Conservation (phyloP, 2,113 vertebrate species). For the Onychostruthus taczanowskii region DNA sequence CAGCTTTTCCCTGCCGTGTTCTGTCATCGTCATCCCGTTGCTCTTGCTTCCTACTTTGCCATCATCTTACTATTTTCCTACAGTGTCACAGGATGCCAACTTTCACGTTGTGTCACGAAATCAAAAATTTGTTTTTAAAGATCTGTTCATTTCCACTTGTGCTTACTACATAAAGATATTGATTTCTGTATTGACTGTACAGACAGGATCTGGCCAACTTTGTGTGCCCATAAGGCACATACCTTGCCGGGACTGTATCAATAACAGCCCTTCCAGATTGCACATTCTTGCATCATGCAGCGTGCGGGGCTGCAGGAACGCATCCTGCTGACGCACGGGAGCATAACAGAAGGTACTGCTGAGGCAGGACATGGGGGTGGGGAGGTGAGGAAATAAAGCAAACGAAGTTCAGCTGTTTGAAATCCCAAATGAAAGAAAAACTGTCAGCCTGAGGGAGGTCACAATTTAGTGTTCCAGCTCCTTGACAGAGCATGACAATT, state of each 20-base stretch:
- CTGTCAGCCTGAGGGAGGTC: background rate
- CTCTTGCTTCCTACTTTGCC: background rate
- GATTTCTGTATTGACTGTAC: background rate
- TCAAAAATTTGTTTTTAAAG: background rate
- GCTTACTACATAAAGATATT: background rate
- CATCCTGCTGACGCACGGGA: background rate
- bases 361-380: background rate
- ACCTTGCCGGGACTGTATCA: background rate
- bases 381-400: conserved; percentile 1
- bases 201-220: background rate
- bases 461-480: background rate
- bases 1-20: background rate
- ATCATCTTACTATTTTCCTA: background rate
- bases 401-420: background rate
- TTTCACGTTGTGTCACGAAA: background rate
- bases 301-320: background rate
- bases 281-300: background rate
- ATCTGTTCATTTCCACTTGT: background rate
- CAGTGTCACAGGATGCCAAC: background rate
- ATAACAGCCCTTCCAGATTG: background rate
- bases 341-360: background rate
- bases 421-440: background rate
- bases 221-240: background rate
- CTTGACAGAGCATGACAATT: background rate
- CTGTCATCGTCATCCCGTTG: background rate